These are phyloP conservation scores for Cactoblastis cactorum DNA, from an alignment of 2,888 invertebrate genomes.

Conservation along the genomic window DNA sequence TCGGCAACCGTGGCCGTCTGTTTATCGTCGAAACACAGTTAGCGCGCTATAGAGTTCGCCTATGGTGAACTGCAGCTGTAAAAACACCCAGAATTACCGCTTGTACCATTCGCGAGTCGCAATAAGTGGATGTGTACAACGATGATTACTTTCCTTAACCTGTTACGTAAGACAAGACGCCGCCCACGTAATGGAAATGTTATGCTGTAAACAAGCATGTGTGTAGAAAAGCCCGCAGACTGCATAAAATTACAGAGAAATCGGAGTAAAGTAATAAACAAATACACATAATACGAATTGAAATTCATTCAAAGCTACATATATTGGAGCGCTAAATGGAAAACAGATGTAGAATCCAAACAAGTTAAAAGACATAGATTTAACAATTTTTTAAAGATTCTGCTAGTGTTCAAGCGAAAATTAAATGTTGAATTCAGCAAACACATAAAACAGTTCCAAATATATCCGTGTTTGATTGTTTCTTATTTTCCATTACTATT, in stretches of 20 bases:
- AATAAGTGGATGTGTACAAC: constrained; percentile 25
- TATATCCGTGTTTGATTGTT: no score
- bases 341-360: background rate
- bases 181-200: constrained; percentile 41
- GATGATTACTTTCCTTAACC: constrained; percentile 37
- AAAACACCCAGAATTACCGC: constrained; percentile 65
- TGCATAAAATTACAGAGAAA: constrained; percentile 13
- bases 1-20: constrained; percentile 70
- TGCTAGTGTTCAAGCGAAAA: no score
- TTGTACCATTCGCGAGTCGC: constrained; percentile 50
- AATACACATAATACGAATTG: constrained; percentile 14
- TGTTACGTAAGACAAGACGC: constrained; percentile 40
- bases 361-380: background rate
- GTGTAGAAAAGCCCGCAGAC: constrained; percentile 8
- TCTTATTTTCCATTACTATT: no score
- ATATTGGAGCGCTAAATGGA: background rate
- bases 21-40: constrained; percentile 73
- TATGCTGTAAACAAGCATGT: constrained; percentile 31
- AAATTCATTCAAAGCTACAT: background rate
- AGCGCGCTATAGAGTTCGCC: constrained; percentile 58
- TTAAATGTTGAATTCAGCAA: no score
- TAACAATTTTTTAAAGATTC: no score
- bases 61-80: constrained; percentile 71
- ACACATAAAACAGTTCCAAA: no score
- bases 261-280: constrained; percentile 7